phyloP scores from a whole-genome alignment of 2,888 invertebrate species.

The Eremobia ochroleuca region DNA sequence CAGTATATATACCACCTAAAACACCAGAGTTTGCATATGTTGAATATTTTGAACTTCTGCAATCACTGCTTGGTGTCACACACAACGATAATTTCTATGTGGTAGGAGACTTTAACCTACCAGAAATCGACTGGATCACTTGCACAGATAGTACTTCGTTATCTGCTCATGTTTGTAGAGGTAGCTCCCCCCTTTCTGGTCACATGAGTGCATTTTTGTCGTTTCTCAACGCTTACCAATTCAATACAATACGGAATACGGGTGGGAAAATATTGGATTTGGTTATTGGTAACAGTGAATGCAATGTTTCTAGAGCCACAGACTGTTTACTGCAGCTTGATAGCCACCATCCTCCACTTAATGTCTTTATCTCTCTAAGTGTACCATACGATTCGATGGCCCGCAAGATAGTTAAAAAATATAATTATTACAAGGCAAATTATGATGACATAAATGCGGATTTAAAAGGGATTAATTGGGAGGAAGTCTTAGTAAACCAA shows the following conservation, averaged over 20 bases:
- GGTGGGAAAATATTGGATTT: too few relatives aligned
- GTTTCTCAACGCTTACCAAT: too few relatives aligned
- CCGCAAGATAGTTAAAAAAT: not conserved
- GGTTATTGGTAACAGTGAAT: not conserved
- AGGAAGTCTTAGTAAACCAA: too few relatives aligned
- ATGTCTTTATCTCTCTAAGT: not conserved
- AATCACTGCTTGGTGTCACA: not conserved
- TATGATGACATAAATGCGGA: too few relatives aligned
- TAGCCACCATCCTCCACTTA: not conserved
- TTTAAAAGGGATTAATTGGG: too few relatives aligned
- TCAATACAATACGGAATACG: too few relatives aligned
- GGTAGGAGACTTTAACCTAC: not conserved
- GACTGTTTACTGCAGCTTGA: not conserved
- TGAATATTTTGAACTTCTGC: not conserved
- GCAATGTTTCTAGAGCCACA: not conserved
- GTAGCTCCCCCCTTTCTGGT: too few relatives aligned
- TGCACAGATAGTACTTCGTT: not conserved
- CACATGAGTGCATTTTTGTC: too few relatives aligned
- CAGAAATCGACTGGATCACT: not conserved
- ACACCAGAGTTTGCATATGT: not conserved
- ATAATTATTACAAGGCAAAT: conserved; percentile 1
- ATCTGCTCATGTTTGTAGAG: too few relatives aligned
- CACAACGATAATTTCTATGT: not conserved
- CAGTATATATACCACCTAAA: too few relatives aligned
- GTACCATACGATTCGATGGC: not conserved